phyloP scores from a whole-genome alignment of 2,888 invertebrate species.

The Crossocerus cetratus region DNA sequence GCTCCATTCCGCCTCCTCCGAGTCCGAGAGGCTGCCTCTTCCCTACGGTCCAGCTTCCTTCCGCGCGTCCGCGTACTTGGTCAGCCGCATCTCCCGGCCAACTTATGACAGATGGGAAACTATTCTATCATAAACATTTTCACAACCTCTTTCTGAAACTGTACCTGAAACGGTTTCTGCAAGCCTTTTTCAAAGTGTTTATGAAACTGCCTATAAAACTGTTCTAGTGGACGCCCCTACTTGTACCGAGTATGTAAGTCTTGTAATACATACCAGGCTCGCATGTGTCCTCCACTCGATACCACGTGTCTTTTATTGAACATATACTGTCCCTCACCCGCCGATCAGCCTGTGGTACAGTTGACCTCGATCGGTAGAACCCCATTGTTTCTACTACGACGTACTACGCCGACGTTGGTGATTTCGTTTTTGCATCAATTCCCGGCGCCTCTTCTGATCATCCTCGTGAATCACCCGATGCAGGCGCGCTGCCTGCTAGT shows the following conservation, averaged over 20 bases:
- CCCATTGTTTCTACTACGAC: neutral
- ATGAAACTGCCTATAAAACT: too few species aligned
- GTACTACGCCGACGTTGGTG: neutral
- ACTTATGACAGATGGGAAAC: conserved; percentile 56
- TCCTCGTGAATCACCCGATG: conserved; percentile 22
- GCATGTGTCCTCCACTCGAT: conserved; percentile 56
- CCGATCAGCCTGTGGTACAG: conserved; percentile 8
- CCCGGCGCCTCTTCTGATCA: conserved; percentile 45
- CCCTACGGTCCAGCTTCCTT: neutral
- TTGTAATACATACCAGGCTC: conserved; percentile 28
- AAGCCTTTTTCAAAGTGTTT: too few species aligned
- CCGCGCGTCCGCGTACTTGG: conserved; percentile 1
- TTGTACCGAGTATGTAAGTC: conserved; percentile 2
- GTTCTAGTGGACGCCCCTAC: conserved; percentile 3
- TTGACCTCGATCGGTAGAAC: conserved; percentile 5
- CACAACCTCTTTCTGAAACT: too few species aligned
- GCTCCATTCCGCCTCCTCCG: conserved; percentile 6
- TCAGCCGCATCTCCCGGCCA: conserved; percentile 31
- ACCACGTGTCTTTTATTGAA: conserved; percentile 53
- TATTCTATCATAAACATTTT: too few species aligned
- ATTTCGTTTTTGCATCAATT: neutral
- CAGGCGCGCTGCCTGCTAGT: conserved; percentile 37
- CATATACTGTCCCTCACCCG: conserved; percentile 12
- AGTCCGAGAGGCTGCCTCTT: neutral
- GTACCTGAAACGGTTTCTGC: too few species aligned